These are phyloP conservation scores for Synanthedon myopaeformis DNA, from an alignment of 2,888 invertebrate species.

Conservation along the genomic window DNA sequence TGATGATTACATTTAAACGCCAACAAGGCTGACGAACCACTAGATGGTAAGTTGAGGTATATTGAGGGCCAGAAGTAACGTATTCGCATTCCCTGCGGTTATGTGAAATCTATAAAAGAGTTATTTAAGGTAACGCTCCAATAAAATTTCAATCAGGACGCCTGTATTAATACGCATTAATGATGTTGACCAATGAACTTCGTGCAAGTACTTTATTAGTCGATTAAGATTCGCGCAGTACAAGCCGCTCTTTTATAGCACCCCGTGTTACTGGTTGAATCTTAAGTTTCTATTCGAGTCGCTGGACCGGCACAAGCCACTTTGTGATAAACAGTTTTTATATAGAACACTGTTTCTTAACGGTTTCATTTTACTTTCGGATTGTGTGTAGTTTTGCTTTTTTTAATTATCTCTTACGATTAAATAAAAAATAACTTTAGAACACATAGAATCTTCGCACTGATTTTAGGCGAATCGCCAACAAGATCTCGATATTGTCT, in stretches of 20 bases:
- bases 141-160: conserved; percentile 14
- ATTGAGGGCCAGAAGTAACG: too few species aligned
- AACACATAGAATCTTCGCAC: too few species aligned
- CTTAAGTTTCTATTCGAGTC: conserved; percentile 46
- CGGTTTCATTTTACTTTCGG: too few species aligned
- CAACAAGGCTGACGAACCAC: too few species aligned
- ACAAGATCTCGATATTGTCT: too few species aligned
- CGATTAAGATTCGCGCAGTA: conserved; percentile 36
- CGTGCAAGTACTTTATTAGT: conserved; percentile 32
- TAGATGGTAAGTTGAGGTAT: too few species aligned
- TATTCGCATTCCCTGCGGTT: too few species aligned
- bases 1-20: too few species aligned
- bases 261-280: conserved; percentile 25
- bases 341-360: conserved; percentile 18
- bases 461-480: too few species aligned
- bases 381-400: too few species aligned
- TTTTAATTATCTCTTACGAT: too few species aligned
- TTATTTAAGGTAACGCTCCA: conserved; percentile 9
- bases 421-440: neutral
- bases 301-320: conserved; percentile 32
- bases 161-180: conserved; percentile 11
- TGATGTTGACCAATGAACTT: conserved; percentile 21
- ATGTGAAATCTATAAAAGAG: neutral
- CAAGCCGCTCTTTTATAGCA: conserved; percentile 36
- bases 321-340: conserved; percentile 50